Conservation (phyloP, 1,140 invertebrate species). For the Aphelenchoides fujianensis region DNA sequence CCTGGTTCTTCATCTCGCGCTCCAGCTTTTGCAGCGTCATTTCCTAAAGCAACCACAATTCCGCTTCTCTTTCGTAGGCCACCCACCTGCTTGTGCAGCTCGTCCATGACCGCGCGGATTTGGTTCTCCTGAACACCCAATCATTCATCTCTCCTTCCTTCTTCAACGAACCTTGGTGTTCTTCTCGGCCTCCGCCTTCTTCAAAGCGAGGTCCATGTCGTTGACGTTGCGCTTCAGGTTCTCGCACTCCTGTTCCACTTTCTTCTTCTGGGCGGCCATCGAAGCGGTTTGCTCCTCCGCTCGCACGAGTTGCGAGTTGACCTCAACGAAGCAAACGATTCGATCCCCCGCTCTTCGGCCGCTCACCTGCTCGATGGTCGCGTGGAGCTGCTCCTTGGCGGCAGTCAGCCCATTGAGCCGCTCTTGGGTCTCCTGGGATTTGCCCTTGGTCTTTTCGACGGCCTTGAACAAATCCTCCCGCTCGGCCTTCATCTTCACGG, state of each 20-base stretch:
- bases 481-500: constrained; percentile 84
- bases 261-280: constrained; percentile 47
- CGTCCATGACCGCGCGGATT: constrained; percentile 95
- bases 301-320: constrained; percentile 35
- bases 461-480: constrained; percentile 64
- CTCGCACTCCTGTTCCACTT: constrained; percentile 53
- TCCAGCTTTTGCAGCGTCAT: constrained; percentile 97
- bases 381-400: constrained; percentile 48
- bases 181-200: constrained; percentile 72
- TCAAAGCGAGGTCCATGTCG: constrained; percentile 62
- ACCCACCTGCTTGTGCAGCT: constrained; percentile 80
- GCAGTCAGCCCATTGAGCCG: constrained; percentile 28
- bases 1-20: constrained; percentile 95
- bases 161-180: too few relatives aligned
- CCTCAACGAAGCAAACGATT: neutral
- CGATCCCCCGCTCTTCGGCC: constrained; percentile 9
- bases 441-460: constrained; percentile 33
- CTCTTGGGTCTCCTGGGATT: constrained; percentile 35
- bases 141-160: constrained; percentile 95
- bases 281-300: constrained; percentile 49
- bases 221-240: constrained; percentile 57
- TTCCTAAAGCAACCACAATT: too few relatives aligned
- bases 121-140: too few relatives aligned
- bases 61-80: too few relatives aligned
- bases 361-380: constrained; percentile 28